Conservation (phyloP, 2,113 vertebrate genomes). For the Prinia subflava region DNA sequence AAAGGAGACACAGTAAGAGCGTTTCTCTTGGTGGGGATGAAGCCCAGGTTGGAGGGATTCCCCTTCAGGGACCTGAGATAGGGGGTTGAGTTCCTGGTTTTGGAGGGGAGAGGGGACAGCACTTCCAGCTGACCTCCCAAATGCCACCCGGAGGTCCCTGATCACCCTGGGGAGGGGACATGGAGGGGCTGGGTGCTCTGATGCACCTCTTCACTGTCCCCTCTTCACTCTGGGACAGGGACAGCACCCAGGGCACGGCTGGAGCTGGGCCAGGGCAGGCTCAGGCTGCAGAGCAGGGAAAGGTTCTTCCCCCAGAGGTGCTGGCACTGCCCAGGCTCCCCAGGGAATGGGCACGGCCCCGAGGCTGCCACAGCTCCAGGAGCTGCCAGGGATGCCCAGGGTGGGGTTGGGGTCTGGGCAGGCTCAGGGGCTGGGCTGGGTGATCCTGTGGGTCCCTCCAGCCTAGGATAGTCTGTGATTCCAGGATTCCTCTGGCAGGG, state of each 20-base stretch:
- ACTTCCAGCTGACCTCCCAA: background rate
- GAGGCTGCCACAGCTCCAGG: background rate
- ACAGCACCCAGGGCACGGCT: background rate
- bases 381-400: background rate
- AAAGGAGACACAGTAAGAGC: constrained; percentile 83
- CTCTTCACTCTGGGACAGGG: background rate
- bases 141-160: background rate
- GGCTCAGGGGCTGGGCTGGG: rapidly evolving
- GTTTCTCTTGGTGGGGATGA: background rate
- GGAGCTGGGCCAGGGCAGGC: background rate
- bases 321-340: background rate
- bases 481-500: constrained; percentile 72
- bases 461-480: background rate
- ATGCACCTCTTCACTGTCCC: too few relatives aligned
- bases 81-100: background rate
- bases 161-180: rapidly evolving
- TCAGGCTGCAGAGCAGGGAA: background rate
- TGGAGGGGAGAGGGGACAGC: background rate
- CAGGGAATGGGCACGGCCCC: background rate
- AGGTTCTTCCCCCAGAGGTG: background rate
- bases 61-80: background rate
- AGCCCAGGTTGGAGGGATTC: background rate
- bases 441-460: background rate
- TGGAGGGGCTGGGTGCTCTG: background rate
- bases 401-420: background rate